phyloP scores from a whole-genome alignment of 2,888 invertebrate species.

The Tridacna gigas region DNA sequence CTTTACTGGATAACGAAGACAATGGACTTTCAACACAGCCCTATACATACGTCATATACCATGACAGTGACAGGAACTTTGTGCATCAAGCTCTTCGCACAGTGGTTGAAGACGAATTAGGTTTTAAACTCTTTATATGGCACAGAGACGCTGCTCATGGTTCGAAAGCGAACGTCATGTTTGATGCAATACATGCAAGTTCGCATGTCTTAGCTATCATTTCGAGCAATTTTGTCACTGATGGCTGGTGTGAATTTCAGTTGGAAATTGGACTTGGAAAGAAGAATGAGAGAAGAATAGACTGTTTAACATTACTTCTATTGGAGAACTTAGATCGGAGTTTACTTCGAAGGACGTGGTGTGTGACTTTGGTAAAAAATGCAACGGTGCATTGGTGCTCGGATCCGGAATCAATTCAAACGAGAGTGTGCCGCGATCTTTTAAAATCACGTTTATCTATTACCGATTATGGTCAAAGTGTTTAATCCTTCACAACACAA shows the following conservation, averaged over 20 bases:
- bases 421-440: background rate
- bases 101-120: slow-evolving; percentile 12
- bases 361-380: background rate
- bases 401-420: background rate
- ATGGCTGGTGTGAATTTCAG: background rate
- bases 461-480: too few relatives aligned
- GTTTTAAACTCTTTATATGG: slow-evolving; percentile 17
- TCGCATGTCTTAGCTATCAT: slow-evolving; percentile 16
- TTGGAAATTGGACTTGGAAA: background rate
- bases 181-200: slow-evolving; percentile 28
- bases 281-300: background rate
- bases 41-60: slow-evolving; percentile 27
- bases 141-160: slow-evolving; percentile 27
- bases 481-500: too few relatives aligned
- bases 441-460: background rate
- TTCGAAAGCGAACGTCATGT: slow-evolving; percentile 25
- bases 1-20: background rate
- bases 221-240: slow-evolving; percentile 20
- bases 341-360: background rate
- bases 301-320: background rate
- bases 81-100: slow-evolving; percentile 10
- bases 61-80: slow-evolving; percentile 16
- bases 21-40: background rate
- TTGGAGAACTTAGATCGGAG: background rate
- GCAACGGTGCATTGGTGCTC: background rate